phyloP scores from a whole-genome alignment of 1,140 invertebrate species.

The Drosophila quadrilineata region DNA sequence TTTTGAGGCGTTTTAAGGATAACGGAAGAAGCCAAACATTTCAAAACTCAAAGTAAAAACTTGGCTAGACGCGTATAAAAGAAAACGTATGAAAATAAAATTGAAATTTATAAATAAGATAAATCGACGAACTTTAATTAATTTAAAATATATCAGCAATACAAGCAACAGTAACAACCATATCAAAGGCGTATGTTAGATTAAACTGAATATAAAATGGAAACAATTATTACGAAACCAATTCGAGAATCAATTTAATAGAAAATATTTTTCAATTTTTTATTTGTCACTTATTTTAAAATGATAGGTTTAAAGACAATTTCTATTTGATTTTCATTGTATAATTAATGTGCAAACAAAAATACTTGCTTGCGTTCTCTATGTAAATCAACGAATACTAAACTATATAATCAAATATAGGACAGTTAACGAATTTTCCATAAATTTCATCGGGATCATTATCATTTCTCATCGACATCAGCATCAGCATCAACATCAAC shows the following conservation, averaged over 20 bases:
- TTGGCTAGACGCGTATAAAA: conserved; percentile 56
- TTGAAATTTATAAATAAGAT: conserved; percentile 16
- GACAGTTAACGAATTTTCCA: conserved; percentile 45
- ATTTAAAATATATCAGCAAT: conserved; percentile 73
- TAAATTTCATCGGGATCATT: conserved; percentile 23
- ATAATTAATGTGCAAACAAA: conserved; percentile 4
- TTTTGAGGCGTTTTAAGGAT: conserved; percentile 76
- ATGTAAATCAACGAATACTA: conserved; percentile 71
- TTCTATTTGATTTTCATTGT: too few species aligned
- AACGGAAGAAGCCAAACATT: conserved; percentile 63
- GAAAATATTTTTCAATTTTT: conserved; percentile 7
- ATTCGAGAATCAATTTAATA: conserved; percentile 32
- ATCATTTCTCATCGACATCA: conserved; percentile 29
- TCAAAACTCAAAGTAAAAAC: conserved; percentile 69
- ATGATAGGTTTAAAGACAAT: too few species aligned
- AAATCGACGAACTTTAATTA: too few species aligned
- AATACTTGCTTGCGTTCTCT: conserved; percentile 32
- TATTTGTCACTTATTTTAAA: too few species aligned
- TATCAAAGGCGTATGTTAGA: conserved; percentile 80
- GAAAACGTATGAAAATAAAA: conserved; percentile 25
- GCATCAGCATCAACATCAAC: too few species aligned
- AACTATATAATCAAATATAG: conserved; percentile 37
- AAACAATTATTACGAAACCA: conserved; percentile 34
- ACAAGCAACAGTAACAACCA: conserved; percentile 80
- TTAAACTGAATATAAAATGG: conserved; percentile 49